Conservation (phyloP, 1,140 invertebrate species). For the Wiebesia pumilae region DNA sequence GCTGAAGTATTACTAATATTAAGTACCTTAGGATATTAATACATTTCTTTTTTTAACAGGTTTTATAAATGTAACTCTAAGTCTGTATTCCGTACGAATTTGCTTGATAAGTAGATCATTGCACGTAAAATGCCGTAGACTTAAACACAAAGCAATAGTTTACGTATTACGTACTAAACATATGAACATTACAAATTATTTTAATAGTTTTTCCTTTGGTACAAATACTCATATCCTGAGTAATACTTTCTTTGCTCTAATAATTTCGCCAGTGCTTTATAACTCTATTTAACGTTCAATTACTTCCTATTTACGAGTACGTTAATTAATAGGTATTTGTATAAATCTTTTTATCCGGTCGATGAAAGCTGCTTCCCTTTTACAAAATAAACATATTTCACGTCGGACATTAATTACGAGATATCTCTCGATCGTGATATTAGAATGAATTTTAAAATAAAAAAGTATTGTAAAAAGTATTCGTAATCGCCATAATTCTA, state of each 20-base stretch:
- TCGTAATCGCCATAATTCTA: too few species aligned
- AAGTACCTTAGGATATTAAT: background rate
- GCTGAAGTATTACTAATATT: constrained; percentile 21
- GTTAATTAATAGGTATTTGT: too few species aligned
- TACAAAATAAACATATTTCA: background rate
- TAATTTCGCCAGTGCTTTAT: background rate
- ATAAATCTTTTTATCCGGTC: too few species aligned
- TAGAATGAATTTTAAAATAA: background rate
- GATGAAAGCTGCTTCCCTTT: background rate
- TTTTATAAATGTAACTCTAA: constrained; percentile 3
- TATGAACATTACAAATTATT: background rate
- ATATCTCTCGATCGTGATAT: background rate
- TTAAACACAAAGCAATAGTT: background rate
- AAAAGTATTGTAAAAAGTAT: too few species aligned
- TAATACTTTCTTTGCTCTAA: background rate
- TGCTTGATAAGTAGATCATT: constrained; percentile 25
- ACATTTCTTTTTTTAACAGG: constrained; percentile 34
- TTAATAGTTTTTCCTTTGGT: background rate
- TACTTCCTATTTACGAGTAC: background rate
- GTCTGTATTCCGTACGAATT: background rate
- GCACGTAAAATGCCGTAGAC: constrained; percentile 19
- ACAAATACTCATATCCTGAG: background rate
- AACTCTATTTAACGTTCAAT: background rate
- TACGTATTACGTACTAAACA: background rate
- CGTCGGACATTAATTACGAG: background rate